Conservation (phyloP, 2,797 vertebrate species). For the Lithobates pipiens region DNA sequence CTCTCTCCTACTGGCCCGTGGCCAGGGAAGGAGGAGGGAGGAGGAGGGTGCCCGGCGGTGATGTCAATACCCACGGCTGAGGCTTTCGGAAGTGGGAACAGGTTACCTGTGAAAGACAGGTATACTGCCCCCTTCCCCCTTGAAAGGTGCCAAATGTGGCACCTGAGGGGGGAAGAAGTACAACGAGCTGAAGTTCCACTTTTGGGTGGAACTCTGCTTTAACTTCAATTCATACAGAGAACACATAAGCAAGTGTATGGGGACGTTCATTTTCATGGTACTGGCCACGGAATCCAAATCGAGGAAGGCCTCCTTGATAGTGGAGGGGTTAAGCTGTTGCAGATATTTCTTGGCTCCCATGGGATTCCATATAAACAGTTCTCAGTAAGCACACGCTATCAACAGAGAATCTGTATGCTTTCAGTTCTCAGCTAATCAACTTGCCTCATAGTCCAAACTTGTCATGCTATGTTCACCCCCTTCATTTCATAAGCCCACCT, state of each 20-base stretch:
- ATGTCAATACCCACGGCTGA: too few relatives aligned
- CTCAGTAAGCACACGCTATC: constrained; percentile 53
- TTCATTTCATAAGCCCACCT: constrained; percentile 69
- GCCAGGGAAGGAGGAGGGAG: too few relatives aligned
- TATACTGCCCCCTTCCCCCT: too few relatives aligned
- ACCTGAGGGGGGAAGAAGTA: too few relatives aligned
- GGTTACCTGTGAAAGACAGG: too few relatives aligned
- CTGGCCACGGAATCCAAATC: not conserved
- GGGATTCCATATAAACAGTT: constrained; percentile 52
- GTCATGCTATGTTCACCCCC: constrained; percentile 73
- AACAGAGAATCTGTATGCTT: constrained; percentile 72
- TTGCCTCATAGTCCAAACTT: constrained; percentile 75
- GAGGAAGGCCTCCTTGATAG: not conserved
- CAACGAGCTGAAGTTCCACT: too few relatives aligned
- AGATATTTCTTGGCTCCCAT: constrained; percentile 49
- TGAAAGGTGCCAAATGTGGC: too few relatives aligned
- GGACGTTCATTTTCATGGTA: not conserved
- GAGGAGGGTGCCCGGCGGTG: too few relatives aligned
- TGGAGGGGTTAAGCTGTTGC: constrained; percentile 37
- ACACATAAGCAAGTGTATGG: not conserved
- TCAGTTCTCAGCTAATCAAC: constrained; percentile 78
- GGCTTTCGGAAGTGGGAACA: too few relatives aligned
- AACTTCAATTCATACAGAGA: too few relatives aligned
- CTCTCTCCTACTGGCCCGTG: too few relatives aligned
- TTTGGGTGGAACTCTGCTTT: too few relatives aligned